These are phyloP conservation scores for Nasua narica DNA, from an alignment of 2,797 vertebrate species.

Conservation along the genomic window DNA sequence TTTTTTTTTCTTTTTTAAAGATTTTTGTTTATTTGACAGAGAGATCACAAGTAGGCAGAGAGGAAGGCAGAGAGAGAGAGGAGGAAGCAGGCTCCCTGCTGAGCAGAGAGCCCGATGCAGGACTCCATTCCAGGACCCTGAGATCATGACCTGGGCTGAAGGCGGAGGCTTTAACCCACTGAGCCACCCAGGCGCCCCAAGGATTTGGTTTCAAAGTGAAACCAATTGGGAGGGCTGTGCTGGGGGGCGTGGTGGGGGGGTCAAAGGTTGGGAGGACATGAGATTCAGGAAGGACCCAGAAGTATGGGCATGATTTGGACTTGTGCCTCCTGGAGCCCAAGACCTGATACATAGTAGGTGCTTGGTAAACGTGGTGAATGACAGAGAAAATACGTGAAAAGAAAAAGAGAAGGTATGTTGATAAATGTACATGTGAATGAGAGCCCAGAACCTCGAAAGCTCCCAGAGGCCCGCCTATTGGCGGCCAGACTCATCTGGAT, in stretches of 20 bases:
- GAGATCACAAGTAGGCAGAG: too few relatives aligned
- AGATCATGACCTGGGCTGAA: too few relatives aligned
- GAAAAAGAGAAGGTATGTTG: background rate
- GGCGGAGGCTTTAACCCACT: too few relatives aligned
- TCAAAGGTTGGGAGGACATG: background rate
- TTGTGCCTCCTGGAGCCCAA: background rate
- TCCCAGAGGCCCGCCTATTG: background rate
- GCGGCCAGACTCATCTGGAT: background rate
- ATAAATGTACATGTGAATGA: background rate
- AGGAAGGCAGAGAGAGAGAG: too few relatives aligned
- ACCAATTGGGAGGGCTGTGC: background rate
- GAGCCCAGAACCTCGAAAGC: background rate
- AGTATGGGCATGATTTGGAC: background rate
- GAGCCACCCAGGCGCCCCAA: too few relatives aligned
- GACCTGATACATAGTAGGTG: background rate
- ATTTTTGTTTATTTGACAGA: too few relatives aligned
- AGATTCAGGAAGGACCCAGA: background rate
- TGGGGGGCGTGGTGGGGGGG: background rate
- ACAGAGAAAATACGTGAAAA: background rate
- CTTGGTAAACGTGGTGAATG: background rate
- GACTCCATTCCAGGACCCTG: too few relatives aligned
- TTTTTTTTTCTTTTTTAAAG: too few relatives aligned
- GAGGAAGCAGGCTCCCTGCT: too few relatives aligned
- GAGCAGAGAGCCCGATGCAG: too few relatives aligned
- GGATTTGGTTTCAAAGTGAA: background rate